A percentile compares a stretch with the other conserved stretches of the same genome.
These are phyloP conservation scores for Diarsia mendica DNA, from an alignment of 2,888 invertebrate genomes.

Conservation along the genomic window DNA sequence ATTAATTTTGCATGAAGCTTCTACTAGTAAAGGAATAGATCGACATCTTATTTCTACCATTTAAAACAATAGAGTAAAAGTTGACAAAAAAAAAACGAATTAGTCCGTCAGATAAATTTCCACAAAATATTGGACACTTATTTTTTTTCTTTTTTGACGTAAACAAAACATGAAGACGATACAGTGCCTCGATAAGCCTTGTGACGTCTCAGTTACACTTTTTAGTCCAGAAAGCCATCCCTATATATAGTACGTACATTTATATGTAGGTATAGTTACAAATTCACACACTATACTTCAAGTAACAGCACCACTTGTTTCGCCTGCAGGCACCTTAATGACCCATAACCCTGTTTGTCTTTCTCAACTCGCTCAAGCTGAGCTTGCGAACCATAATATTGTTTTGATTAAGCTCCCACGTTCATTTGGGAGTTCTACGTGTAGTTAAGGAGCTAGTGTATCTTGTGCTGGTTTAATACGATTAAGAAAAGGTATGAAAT, in stretches of 20 bases:
- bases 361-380: conserved; percentile 35
- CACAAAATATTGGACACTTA: too few species aligned
- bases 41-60: neutral
- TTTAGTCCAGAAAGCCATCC: too few species aligned
- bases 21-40: neutral
- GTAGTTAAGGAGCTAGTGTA: neutral
- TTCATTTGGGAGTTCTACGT: conserved; percentile 21
- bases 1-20: too few species aligned
- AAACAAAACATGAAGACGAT: too few species aligned
- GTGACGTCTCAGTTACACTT: too few species aligned
- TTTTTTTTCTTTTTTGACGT: too few species aligned
- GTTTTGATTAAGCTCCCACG: conserved; percentile 38
- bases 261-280: neutral
- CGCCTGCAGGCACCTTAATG: conserved; percentile 37
- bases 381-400: conserved; percentile 29
- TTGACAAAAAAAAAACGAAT: too few species aligned
- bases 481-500: neutral
- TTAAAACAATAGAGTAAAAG: neutral
- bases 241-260: too few species aligned
- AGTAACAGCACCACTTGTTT: conserved; percentile 16
- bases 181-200: too few species aligned
- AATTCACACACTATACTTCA: conserved; percentile 5
- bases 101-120: too few species aligned
- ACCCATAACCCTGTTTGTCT: conserved; percentile 49
- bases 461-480: conserved; percentile 2